These are phyloP conservation scores for Penaeus vannamei DNA, from an alignment of 1,140 invertebrate genomes.

Conservation along the genomic window DNA sequence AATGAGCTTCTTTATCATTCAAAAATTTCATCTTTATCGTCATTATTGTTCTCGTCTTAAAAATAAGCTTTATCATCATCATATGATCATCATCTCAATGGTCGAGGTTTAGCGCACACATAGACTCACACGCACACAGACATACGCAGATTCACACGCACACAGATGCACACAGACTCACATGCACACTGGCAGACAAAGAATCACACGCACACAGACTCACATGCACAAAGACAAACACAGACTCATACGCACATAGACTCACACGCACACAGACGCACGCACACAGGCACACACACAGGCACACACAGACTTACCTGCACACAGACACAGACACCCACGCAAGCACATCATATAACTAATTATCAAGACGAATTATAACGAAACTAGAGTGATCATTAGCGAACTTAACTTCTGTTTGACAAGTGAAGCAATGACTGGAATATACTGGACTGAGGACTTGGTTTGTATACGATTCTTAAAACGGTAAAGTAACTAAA, in stretches of 20 bases:
- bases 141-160: conserved; percentile 14
- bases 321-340: not conserved
- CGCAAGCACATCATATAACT: not conserved
- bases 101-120: not conserved
- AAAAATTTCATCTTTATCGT: no score
- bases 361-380: no score
- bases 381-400: no score
- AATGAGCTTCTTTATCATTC: no score
- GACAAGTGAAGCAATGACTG: no score
- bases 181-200: not conserved
- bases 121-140: not conserved
- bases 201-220: not conserved
- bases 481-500: no score
- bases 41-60: no score
- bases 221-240: no score
- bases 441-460: no score
- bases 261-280: not conserved
- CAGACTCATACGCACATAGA: conserved; percentile 1
- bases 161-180: conserved; percentile 10
- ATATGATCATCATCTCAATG: not conserved
- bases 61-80: not conserved
- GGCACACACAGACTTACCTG: not conserved
- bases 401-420: no score
- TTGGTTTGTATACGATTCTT: no score
- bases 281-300: not conserved